These are phyloP conservation scores for Neoseiulus cucumeris DNA, from an alignment of 1,140 invertebrate species.

Conservation along the genomic window DNA sequence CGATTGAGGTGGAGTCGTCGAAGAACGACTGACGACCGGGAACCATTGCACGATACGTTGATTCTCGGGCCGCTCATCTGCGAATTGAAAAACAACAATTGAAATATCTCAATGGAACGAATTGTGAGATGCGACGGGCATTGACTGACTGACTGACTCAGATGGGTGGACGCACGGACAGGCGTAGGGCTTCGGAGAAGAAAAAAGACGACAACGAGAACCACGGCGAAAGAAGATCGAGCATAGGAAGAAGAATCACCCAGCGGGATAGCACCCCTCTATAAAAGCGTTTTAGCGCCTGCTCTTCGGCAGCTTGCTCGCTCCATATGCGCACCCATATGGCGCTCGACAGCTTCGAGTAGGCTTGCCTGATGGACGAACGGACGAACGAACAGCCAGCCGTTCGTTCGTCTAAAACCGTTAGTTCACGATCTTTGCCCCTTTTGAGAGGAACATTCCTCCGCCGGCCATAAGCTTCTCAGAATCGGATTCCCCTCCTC, in stretches of 20 bases:
- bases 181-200: too few species aligned
- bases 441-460: neutral
- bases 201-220: too few species aligned
- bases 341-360: neutral
- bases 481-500: too few species aligned
- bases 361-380: neutral
- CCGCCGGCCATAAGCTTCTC: too few species aligned
- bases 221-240: too few species aligned
- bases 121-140: too few species aligned
- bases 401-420: neutral
- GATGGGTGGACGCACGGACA: too few species aligned
- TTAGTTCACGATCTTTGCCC: constrained; percentile 11
- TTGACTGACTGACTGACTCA: too few species aligned
- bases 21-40: neutral
- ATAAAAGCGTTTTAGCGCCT: too few species aligned
- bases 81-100: neutral
- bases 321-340: neutral
- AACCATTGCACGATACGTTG: constrained; percentile 6
- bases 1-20: constrained; percentile 3
- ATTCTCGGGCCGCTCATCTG: constrained; percentile 7
- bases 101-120: neutral
- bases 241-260: too few species aligned
- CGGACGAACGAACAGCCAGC: neutral
- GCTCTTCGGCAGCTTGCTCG: too few species aligned
- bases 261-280: too few species aligned